phyloP scores from a whole-genome alignment of 1,140 invertebrate genomes.

The Batillaria attramentaria region DNA sequence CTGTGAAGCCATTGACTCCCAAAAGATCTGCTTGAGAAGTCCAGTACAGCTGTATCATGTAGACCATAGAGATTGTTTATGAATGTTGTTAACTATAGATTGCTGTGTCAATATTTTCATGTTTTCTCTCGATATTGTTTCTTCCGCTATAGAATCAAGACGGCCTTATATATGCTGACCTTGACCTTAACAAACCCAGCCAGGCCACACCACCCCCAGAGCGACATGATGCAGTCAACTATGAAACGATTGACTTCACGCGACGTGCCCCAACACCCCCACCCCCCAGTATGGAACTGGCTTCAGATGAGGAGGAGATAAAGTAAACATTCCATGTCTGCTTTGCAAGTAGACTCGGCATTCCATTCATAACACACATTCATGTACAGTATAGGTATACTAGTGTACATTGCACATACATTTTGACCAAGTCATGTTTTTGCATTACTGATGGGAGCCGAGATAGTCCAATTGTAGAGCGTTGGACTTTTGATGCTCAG shows the following conservation, averaged over 20 bases:
- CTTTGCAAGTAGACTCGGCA: no score
- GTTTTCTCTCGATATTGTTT: not conserved
- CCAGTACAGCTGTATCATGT: not conserved
- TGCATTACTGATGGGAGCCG: no score
- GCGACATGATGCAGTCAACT: constrained; percentile 14
- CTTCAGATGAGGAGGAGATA: not conserved
- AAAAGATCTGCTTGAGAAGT: no score
- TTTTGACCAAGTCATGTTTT: no score
- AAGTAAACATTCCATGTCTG: no score
- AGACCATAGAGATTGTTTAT: not conserved
- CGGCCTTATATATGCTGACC: constrained; percentile 32
- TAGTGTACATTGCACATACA: no score
- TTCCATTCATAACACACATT: no score
- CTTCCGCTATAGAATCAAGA: constrained; percentile 15
- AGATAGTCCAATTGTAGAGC: no score
- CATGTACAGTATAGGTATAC: no score
- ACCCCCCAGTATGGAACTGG: not conserved
- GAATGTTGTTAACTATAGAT: not conserved
- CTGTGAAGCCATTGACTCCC: no score
- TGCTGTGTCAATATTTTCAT: not conserved
- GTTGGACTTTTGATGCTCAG: no score
- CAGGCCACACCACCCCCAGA: not conserved
- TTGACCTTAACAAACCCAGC: not conserved
- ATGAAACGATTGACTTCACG: constrained; percentile 26
- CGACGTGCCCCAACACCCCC: not conserved